Percentiles rank a stretch among this genome's conserved stretches.
phyloP scores from a whole-genome alignment of 2,797 vertebrate species.

The Rhodeus uyekii region DNA sequence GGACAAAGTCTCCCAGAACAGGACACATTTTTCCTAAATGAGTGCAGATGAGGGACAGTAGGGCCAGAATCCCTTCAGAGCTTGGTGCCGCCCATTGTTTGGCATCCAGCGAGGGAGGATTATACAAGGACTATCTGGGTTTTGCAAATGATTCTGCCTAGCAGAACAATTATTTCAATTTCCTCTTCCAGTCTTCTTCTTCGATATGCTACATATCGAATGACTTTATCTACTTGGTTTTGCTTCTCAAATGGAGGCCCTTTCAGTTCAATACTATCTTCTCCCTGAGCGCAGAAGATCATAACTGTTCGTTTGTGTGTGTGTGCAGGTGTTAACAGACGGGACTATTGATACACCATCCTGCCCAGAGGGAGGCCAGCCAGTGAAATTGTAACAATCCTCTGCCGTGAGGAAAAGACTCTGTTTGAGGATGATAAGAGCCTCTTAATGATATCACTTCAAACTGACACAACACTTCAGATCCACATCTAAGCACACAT shows the following conservation, averaged over 20 bases:
- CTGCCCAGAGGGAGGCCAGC: conserved; percentile 33
- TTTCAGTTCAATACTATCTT: conserved; percentile 23
- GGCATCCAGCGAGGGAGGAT: conserved; percentile 35
- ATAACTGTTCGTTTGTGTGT: conserved; percentile 3
- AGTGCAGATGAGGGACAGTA: conserved; percentile 39
- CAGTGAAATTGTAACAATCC: conserved; percentile 11
- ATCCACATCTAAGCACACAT: conserved; percentile 22
- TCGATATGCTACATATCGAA: conserved; percentile 15
- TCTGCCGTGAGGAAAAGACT: conserved; percentile 14
- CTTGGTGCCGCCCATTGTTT: conserved; percentile 48
- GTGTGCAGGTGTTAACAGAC: conserved; percentile 20
- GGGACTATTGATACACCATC: conserved; percentile 28
- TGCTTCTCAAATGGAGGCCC: conserved; percentile 15
- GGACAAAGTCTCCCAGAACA: conserved; percentile 41
- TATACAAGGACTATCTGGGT: conserved; percentile 42
- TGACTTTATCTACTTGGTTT: conserved; percentile 24
- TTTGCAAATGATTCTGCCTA: conserved; percentile 45
- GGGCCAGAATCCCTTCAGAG: conserved; percentile 44
- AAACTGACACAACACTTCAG: conserved; percentile 17
- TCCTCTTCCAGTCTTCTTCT: conserved; percentile 26
- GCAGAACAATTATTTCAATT: conserved; percentile 17
- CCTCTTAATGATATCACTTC: conserved; percentile 25
- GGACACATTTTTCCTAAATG: conserved; percentile 26
- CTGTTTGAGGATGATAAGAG: conserved; percentile 22
- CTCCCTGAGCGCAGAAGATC: conserved; percentile 26